Evolutionary conservation across 2,888 invertebrate species (phyloP).

Genomic region (Melangyna quadrimaculata): DNA sequence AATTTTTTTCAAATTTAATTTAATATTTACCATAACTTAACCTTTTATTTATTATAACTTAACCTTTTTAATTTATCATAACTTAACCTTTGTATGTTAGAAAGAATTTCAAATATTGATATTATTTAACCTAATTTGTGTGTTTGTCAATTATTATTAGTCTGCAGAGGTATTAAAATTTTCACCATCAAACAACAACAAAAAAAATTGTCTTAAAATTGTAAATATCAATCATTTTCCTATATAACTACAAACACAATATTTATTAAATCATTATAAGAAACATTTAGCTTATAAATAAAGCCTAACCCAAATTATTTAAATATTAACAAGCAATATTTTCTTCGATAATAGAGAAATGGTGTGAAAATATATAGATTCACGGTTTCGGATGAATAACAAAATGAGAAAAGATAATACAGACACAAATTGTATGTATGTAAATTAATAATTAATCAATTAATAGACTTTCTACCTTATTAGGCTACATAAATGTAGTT

Average conservation of each 20-base stretch:
- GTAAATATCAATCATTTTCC: slow-evolving; percentile 30
- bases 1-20: neutral
- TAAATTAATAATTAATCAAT: neutral
- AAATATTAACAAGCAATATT: slow-evolving; percentile 20
- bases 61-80: too few species aligned
- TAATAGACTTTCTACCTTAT: slow-evolving; percentile 41
- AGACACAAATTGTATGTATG: slow-evolving; percentile 37
- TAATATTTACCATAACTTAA: neutral
- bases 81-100: too few species aligned
- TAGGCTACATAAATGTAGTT: slow-evolving; percentile 29
- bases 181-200: neutral
- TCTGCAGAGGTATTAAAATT: neutral
- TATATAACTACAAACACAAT: neutral
- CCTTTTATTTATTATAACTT: too few species aligned
- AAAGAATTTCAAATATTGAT: too few species aligned
- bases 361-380: slow-evolving; percentile 16
- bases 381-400: slow-evolving; percentile 60
- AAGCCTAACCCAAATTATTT: neutral
- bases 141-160: slow-evolving; percentile 53
- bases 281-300: neutral
- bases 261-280: neutral
- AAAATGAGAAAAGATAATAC: neutral
- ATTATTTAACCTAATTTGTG: too few species aligned
- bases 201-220: slow-evolving; percentile 3
- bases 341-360: neutral